Evolutionary conservation across 2,797 vertebrate species (phyloP), one percentile per base, ranked within the genome.

Genomic region (Aulostomus chinensis): DNA sequence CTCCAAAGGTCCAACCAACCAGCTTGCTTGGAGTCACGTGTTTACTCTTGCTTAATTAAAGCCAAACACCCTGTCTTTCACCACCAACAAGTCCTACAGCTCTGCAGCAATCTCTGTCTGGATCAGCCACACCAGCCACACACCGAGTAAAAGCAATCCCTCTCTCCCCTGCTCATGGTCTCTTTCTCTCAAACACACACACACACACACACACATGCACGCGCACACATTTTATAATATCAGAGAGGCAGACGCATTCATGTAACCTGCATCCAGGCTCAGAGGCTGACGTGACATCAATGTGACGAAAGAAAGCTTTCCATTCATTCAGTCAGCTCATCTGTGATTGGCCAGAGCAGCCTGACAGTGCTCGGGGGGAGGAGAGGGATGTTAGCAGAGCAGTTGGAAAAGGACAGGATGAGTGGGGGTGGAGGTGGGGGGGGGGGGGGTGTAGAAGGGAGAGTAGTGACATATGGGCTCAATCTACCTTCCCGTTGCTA

Each of bases 31-130:
- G n/a, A n/a, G n/a, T n/a, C n/a, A 21, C 8, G 41, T 55, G 42
- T 71, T 59, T 37, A 50, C 49, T 46, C 37, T 43, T 71, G 67
- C 67, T 60, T 50, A 73, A 68, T 68, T 66, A 46, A 58, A 54
- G 61, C 58, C 43, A 64, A 73, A 81, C 63, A 71, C 52, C 51
- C 43, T 33, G 41, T 58, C 60, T 72, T 68, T 81, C 68, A 68
- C 71, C 59, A 57, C 50, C 68, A 53, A 82, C 77, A 84, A 73
- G 78, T 54, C 76, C 64, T 84, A 84, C 55, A 80, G 68, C 60
- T 45, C 53, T 48, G 51, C 56, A 72, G 52, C 59, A 48, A 43
- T 63, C 52, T 68, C 32, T 54, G 69, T 55, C 51, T 55, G 40
- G 64, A 67, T 81, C 69, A 71, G 50, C 59, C 30, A 43, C 41